Conservation (phyloP, 2,888 invertebrate species). For the Ptilodon capucinus region DNA sequence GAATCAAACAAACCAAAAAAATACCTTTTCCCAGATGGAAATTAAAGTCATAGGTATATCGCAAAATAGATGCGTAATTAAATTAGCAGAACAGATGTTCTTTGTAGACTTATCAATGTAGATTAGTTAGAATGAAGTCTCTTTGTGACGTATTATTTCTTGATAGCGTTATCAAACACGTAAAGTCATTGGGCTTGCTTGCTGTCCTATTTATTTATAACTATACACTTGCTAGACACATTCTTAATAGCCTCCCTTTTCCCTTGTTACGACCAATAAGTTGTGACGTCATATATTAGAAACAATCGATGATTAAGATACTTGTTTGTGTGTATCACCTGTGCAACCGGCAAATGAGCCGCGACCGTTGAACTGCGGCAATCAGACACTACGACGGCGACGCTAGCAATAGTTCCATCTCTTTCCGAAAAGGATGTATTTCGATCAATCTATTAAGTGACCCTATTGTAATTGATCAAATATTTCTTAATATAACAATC, state of each 20-base stretch:
- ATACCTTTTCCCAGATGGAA: too few species aligned
- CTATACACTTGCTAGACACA: neutral
- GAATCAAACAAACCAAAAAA: too few species aligned
- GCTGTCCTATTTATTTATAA: neutral
- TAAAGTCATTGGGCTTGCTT: neutral
- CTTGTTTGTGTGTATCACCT: constrained; percentile 33
- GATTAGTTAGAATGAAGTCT: neutral
- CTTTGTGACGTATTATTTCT: neutral
- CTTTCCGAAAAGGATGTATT: constrained; percentile 19
- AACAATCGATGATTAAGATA: neutral
- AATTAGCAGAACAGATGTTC: neutral
- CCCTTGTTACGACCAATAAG: too few species aligned
- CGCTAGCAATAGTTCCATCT: constrained; percentile 31
- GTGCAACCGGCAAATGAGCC: constrained; percentile 33
- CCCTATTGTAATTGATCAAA: too few species aligned
- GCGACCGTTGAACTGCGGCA: constrained; percentile 45
- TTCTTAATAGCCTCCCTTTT: neutral
- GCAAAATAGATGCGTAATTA: neutral
- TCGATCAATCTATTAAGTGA: too few species aligned
- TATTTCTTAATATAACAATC: too few species aligned
- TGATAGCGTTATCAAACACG: neutral
- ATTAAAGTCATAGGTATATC: too few species aligned
- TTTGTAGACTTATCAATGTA: neutral
- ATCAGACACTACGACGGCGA: constrained; percentile 33
- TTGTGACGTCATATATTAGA: too few species aligned